These are phyloP conservation scores for Ganaspis brasiliensis DNA, from an alignment of 2,888 invertebrate genomes.

Conservation along the genomic window DNA sequence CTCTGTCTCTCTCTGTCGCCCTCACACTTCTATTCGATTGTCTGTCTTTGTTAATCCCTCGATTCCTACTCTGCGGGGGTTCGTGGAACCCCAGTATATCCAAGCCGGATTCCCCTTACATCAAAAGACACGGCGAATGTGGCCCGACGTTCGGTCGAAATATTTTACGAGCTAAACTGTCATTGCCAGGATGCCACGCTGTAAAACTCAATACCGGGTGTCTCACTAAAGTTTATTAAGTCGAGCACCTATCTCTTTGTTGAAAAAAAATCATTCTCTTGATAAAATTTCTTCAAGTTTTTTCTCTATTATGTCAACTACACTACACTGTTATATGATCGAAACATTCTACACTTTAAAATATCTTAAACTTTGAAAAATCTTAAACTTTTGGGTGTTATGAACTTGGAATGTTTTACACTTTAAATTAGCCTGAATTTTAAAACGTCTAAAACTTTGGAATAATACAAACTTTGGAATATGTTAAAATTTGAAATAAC, in stretches of 20 bases:
- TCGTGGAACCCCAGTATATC: slow-evolving; percentile 62
- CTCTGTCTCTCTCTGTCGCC: slow-evolving; percentile 35
- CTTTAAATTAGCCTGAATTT: background rate
- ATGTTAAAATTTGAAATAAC: too few species aligned
- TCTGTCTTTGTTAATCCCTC: slow-evolving; percentile 55
- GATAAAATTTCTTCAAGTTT: background rate
- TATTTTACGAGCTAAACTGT: slow-evolving; percentile 70
- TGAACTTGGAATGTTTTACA: too few species aligned
- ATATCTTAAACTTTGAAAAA: background rate
- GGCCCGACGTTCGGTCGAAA: slow-evolving; percentile 65
- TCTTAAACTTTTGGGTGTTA: background rate
- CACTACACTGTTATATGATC: too few species aligned
- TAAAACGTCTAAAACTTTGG: background rate
- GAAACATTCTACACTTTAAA: too few species aligned
- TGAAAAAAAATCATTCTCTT: background rate
- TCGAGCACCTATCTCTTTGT: background rate
- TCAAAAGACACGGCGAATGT: slow-evolving; percentile 63
- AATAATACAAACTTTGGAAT: background rate
- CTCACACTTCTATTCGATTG: background rate
- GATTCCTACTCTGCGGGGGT: slow-evolving; percentile 58
- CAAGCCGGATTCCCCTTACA: slow-evolving; percentile 62
- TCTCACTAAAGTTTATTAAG: slow-evolving; percentile 18
- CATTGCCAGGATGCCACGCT: slow-evolving; percentile 28
- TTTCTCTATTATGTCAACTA: too few species aligned
- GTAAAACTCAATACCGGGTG: slow-evolving; percentile 35